A percentile compares a stretch with the other conserved stretches of the same genome.
These are phyloP conservation scores for Dicrostonyx torquatus DNA, from an alignment of 2,797 vertebrate species.

Conservation along the genomic window DNA sequence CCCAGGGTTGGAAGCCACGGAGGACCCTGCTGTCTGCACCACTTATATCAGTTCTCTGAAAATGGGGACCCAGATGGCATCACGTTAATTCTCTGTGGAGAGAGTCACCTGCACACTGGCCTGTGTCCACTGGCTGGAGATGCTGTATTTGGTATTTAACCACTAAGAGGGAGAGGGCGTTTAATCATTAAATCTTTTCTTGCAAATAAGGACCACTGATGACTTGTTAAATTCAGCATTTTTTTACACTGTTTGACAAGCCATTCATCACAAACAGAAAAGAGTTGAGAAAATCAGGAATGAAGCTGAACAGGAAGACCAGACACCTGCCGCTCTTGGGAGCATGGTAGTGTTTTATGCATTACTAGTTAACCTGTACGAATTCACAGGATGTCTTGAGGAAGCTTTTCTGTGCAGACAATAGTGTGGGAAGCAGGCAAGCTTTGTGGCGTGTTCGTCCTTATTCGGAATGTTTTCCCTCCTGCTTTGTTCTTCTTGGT, in stretches of 20 bases:
- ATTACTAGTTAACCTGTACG: slow-evolving; percentile 65
- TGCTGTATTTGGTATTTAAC: slow-evolving; percentile 66
- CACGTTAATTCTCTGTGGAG: not conserved
- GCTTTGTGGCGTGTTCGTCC: not conserved
- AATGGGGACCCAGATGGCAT: not conserved
- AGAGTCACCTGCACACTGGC: slow-evolving; percentile 6
- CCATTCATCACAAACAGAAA: slow-evolving; percentile 69
- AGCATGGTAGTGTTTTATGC: slow-evolving; percentile 61
- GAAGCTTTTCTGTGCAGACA: slow-evolving; percentile 37
- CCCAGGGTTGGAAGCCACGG: not conserved
- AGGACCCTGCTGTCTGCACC: too few species aligned
- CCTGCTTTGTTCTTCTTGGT: not conserved
- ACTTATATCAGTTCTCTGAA: not conserved
- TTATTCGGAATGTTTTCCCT: slow-evolving; percentile 41
- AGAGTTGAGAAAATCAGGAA: slow-evolving; percentile 31
- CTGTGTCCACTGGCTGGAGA: not conserved
- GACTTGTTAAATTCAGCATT: slow-evolving; percentile 57
- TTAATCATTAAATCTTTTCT: slow-evolving; percentile 67
- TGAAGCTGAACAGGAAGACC: slow-evolving; percentile 57
- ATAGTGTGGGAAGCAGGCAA: slow-evolving; percentile 35
- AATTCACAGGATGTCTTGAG: not conserved
- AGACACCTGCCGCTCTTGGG: slow-evolving; percentile 63
- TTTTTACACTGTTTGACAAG: slow-evolving; percentile 67
- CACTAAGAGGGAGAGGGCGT: slow-evolving; percentile 52
- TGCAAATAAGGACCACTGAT: slow-evolving; percentile 55